Base-by-base conservation (phyloP, 2,888 invertebrate genomes). In the Tyria jacobaeae region DNA sequence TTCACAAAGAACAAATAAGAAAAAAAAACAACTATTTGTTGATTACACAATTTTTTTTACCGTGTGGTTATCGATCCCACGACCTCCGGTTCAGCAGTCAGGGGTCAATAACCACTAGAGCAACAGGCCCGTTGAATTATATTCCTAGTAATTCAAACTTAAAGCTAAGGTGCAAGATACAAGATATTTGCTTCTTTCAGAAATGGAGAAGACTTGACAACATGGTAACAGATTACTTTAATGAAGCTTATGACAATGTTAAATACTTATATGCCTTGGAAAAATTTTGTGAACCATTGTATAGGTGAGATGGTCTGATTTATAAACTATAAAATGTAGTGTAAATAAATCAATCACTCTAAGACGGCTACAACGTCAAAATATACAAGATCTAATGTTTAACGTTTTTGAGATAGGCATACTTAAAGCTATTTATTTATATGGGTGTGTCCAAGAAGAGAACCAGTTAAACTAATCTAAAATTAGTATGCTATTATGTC, bases 201-300 rank as follows among this genome's bases (percentile, higher is more conserved):
- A 96, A 95, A 90, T 98, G 98, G 98, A 95, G 95, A 75, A 94
- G 95, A 72, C 93, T 97, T 62, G 96, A 97, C 76, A 95, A 96
- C 72, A 95, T 96, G 76, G 96, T 97, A 1, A 97, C 96, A 1
- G 95, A 96, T 78, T 96, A 96, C 55, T 95, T 96, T 70, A 97
- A 97, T 82, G 97, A 98, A 90, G 96, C 98, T 0, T 95, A 95
- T 79, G 98, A 98, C 85, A 98, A 98, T 84, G 97, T 98, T 0
- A 97, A 96, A 81, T 98, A 97, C 89, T 94, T 98, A 72, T 97
- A 97, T 81, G 96, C 97, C 0, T 91, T 98, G 80, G 97, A 98
- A 85, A 97, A 96, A 84, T 97, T 97, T 86, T 97, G 97, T 87
- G 96, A 97, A 81, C 97, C 98, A 0, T 92, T 98, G 59, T 98